Percentiles rank a stretch among this genome's conserved stretches.
Evolutionary conservation across 2,113 vertebrate species (phyloP).

Genomic region (Phocoena phocoena): DNA sequence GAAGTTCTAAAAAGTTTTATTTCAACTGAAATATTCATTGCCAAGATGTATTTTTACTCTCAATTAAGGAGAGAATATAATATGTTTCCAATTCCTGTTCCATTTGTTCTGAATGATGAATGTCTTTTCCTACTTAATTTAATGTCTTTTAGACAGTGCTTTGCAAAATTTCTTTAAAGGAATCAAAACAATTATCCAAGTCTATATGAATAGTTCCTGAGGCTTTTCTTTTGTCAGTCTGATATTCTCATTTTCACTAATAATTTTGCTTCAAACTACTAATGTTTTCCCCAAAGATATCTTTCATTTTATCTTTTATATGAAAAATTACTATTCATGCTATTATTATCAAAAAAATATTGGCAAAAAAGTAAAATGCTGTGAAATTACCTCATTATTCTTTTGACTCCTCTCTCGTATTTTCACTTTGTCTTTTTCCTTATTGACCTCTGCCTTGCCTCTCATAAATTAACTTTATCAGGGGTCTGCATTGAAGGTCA

Average conservation of each 20-base stretch:
- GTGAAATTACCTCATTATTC: neutral
- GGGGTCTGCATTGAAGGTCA: neutral
- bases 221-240: neutral
- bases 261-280: neutral
- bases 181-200: neutral
- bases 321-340: neutral
- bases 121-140: constrained; percentile 34
- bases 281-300: neutral
- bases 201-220: neutral
- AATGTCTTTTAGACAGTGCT: neutral
- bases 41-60: neutral
- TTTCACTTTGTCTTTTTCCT: neutral
- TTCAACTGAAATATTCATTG: neutral
- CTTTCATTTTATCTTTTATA: neutral
- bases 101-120: constrained; percentile 19
- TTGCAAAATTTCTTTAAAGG: neutral
- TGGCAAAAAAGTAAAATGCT: neutral
- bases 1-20: neutral
- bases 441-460: neutral
- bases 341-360: neutral
- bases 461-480: neutral
- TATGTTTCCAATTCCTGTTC: neutral
- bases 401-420: neutral
- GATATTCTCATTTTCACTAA: constrained; percentile 29
- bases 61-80: neutral